phyloP scores from a whole-genome alignment of 2,797 vertebrate species.

The Nasua narica region DNA sequence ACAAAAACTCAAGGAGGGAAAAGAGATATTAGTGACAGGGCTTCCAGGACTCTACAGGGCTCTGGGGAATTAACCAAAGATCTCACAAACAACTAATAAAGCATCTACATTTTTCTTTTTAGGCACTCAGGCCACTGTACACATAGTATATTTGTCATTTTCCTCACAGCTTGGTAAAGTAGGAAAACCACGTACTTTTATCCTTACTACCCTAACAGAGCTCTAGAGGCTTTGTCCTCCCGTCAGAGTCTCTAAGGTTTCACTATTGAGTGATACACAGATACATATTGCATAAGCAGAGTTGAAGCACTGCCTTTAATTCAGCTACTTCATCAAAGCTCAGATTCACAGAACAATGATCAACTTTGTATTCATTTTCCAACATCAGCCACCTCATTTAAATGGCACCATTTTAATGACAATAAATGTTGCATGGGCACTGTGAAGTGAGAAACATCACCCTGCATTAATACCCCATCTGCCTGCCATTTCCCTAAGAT shows the following conservation, averaged over 20 bases:
- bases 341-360: slow-evolving; percentile 50
- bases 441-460: slow-evolving; percentile 59
- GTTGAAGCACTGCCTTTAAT: slow-evolving; percentile 49
- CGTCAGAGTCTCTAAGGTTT: slow-evolving; percentile 36
- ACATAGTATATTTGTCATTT: neutral
- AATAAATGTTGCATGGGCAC: slow-evolving; percentile 64
- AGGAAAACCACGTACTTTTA: slow-evolving; percentile 20
- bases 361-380: slow-evolving; percentile 60
- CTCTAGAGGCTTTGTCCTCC: slow-evolving; percentile 7
- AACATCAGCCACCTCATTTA: slow-evolving; percentile 60
- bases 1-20: neutral
- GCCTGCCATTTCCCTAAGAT: slow-evolving; percentile 56
- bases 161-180: neutral
- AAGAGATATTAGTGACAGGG: neutral
- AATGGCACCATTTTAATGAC: slow-evolving; percentile 71
- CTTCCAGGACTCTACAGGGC: slow-evolving; percentile 13
- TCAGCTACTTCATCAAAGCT: slow-evolving; percentile 46
- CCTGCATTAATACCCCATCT: slow-evolving; percentile 59
- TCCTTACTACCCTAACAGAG: neutral
- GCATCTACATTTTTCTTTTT: slow-evolving; percentile 31
- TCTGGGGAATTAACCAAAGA: slow-evolving; percentile 9
- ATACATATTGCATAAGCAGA: slow-evolving; percentile 29
- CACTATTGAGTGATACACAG: slow-evolving; percentile 12
- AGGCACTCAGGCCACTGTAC: neutral
- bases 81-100: slow-evolving; percentile 5